Percentiles rank a stretch among this genome's conserved stretches.
These are phyloP conservation scores for Tribolium madens DNA, from an alignment of 1,140 invertebrate species.

Conservation along the genomic window DNA sequence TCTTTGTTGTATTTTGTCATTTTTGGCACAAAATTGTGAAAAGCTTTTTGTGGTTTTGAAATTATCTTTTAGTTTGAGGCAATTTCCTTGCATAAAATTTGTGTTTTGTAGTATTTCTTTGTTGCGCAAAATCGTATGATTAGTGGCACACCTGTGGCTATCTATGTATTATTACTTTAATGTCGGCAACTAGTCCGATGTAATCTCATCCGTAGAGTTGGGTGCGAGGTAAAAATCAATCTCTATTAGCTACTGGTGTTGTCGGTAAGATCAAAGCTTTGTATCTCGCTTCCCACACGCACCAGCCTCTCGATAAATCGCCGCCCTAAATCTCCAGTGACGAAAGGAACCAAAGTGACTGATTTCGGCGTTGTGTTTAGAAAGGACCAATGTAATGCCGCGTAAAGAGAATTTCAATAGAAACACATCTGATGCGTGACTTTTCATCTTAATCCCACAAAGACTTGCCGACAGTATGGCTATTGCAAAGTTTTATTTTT, in stretches of 20 bases:
- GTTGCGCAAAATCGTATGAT: background rate
- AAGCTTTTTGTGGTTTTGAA: too few relatives aligned
- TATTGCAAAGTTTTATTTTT: conserved; percentile 51
- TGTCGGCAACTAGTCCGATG: conserved; percentile 8
- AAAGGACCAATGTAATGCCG: conserved; percentile 45
- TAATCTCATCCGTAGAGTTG: conserved; percentile 23
- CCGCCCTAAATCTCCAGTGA: conserved; percentile 45
- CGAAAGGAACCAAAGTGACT: conserved; percentile 45
- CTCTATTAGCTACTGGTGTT: conserved; percentile 40
- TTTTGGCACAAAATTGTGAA: too few relatives aligned
- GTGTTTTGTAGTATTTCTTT: background rate
- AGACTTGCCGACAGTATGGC: conserved; percentile 48
- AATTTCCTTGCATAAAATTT: too few relatives aligned
- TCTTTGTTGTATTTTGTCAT: too few relatives aligned
- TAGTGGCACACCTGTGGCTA: background rate
- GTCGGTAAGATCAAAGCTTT: conserved; percentile 50
- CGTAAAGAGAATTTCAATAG: conserved; percentile 47
- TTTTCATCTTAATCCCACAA: conserved; percentile 51
- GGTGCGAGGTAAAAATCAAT: conserved; percentile 35
- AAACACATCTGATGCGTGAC: conserved; percentile 52
- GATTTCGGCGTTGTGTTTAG: conserved; percentile 46
- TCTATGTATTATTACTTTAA: conserved; percentile 14
- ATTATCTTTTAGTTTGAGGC: too few relatives aligned
- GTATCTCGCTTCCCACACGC: conserved; percentile 48
- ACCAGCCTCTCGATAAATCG: conserved; percentile 42